These are phyloP conservation scores for Platycnemis pennipes DNA, from an alignment of 2,888 invertebrate species.

Conservation along the genomic window DNA sequence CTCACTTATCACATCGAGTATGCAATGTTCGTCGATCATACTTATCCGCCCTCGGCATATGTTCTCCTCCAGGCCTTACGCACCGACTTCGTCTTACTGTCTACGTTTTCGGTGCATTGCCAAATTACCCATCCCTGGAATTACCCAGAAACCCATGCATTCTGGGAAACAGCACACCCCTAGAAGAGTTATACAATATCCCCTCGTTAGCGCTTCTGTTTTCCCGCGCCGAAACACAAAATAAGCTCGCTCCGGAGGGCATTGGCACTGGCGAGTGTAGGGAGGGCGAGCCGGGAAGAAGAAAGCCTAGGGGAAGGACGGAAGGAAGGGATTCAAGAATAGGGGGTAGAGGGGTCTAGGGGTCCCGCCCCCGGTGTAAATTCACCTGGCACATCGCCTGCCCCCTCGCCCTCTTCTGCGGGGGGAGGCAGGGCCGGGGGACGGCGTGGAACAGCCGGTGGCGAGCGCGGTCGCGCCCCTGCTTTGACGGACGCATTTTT, in stretches of 20 bases:
- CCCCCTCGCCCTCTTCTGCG: background rate
- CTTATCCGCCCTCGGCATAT: too few species aligned
- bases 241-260: conserved; percentile 7
- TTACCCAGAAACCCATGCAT: background rate
- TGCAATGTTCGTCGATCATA: too few species aligned
- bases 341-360: background rate
- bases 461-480: conserved; percentile 15
- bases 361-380: background rate
- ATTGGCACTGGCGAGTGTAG: background rate
- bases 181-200: background rate
- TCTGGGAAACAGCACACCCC: background rate
- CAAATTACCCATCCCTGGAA: background rate
- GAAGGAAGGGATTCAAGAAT: background rate
- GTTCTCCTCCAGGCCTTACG: too few species aligned
- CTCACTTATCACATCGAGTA: too few species aligned
- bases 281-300: background rate
- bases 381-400: conserved; percentile 66
- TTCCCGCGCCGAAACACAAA: background rate
- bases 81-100: too few species aligned
- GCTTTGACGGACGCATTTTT: conserved; percentile 54
- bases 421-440: background rate
- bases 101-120: background rate
- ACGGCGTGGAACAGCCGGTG: conserved; percentile 53
- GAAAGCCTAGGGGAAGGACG: background rate
- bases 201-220: background rate